Conservation (phyloP, 2,797 vertebrate species). For the Acanthis flammea region DNA sequence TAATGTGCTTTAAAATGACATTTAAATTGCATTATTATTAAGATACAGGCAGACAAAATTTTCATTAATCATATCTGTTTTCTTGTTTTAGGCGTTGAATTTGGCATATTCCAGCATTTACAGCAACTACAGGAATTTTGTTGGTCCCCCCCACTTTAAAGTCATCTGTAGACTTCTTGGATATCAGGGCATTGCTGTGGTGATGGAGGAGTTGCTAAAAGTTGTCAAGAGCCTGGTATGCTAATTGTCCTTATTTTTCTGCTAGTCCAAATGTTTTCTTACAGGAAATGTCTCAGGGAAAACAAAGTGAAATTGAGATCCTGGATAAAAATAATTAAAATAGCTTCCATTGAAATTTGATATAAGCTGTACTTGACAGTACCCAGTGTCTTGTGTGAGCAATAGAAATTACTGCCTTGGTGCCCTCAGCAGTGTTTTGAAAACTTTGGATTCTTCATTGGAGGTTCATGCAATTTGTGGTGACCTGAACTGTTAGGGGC, state of each 20-base stretch:
- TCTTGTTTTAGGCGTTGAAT: constrained; percentile 85
- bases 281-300: neutral
- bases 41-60: neutral
- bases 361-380: neutral
- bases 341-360: neutral
- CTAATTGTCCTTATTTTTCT: neutral
- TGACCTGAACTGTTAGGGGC: neutral
- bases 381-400: neutral
- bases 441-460: neutral
- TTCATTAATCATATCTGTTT: neutral
- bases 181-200: constrained; percentile 98
- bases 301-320: neutral
- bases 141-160: constrained; percentile 95
- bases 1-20: neutral
- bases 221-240: constrained; percentile 97
- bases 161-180: constrained; percentile 95
- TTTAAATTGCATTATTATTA: neutral
- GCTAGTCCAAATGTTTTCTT: neutral
- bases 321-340: neutral
- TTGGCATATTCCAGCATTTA: constrained; percentile 95
- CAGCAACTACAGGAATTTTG: constrained; percentile 91
- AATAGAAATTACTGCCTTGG: neutral
- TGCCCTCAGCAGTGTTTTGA: neutral
- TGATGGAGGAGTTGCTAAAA: constrained; percentile 98
- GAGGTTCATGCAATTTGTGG: neutral